Base-by-base conservation (phyloP, 2,888 invertebrate genomes). In the Branchellion lobata region DNA sequence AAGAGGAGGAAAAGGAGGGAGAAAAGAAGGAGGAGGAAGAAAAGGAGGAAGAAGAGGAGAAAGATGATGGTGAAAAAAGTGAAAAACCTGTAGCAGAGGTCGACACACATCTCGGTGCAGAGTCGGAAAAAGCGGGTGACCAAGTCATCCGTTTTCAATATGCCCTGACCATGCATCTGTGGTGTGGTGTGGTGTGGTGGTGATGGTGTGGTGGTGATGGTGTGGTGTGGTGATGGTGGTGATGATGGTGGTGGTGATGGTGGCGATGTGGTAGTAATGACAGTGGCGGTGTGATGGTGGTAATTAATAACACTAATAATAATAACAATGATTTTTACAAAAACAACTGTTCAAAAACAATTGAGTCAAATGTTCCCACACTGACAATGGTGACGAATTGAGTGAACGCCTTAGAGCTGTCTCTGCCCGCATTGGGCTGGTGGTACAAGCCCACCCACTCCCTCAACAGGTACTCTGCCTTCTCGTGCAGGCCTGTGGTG, bases 51-150 rank as follows among this genome's bases (percentile, higher is more conserved):
- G 40, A 40, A 8, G 40, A 40, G 5, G 5, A 40, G 5, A 14
- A 40, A 8, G 40, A 40, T 8, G 40, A 40, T 40, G 40, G 14
- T 40, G 40, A 40, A 5, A 14, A 40, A 8, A 14, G 14, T 40
- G 40, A 40, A 40, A 14, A 40, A 57, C 61, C 61, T 91, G 87
- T 96, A 96, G 53, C 96, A 95, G 80, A 94, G 91, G 87, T 97
- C 96, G 1, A 97, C 93, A 88, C 97, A 97, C 90, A 96, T 92
- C 87, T 97, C 96, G 0, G 96, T 95, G 79, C 96, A 95, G 81
- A 97, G 91, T 68, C 98, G 92, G 90, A 99, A 97, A 90, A 99
- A 99, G 80, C 97, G 90, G 0, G 96, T 95, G 82, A 99, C 96
- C 85, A 96, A 90, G 86, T 99, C 98, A 86, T 99, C 99, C 0